A percentile compares a stretch with the other conserved stretches of the same genome.
Evolutionary conservation across 2,888 invertebrate genomes (phyloP).

Genomic region (Nemotelus pantherinus): DNA sequence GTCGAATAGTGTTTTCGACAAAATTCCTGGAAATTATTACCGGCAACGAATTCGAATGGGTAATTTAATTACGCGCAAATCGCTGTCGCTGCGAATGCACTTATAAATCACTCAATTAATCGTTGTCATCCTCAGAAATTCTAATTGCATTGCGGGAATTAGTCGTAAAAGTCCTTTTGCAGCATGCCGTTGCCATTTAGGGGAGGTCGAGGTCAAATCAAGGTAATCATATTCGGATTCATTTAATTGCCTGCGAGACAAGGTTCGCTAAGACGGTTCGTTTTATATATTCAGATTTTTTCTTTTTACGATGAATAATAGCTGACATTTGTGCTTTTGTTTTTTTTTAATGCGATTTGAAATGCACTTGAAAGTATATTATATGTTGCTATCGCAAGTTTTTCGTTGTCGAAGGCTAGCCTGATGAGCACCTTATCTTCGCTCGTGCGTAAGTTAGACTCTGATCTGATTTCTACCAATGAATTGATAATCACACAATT

Average conservation of each 20-base stretch:
- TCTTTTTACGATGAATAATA: no score
- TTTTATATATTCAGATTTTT: no score
- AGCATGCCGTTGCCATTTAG: not conserved
- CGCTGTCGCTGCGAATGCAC: constrained; percentile 33
- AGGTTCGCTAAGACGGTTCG: no score
- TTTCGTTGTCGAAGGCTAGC: no score
- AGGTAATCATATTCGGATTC: not conserved
- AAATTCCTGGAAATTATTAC: constrained; percentile 38
- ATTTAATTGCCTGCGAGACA: no score
- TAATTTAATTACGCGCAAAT: constrained; percentile 30
- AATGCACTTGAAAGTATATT: no score
- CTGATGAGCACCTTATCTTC: no score
- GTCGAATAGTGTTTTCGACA: constrained; percentile 26
- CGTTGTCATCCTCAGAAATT: constrained; percentile 53
- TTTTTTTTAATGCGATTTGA: no score
- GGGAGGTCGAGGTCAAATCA: not conserved
- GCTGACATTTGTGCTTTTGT: no score
- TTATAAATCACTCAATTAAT: constrained; percentile 54
- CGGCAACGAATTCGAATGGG: constrained; percentile 1
- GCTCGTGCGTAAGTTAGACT: no score
- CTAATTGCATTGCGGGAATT: constrained; percentile 44
- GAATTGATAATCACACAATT: constrained; percentile 52
- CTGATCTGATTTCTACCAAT: constrained; percentile 42
- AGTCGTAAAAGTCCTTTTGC: constrained; percentile 2
- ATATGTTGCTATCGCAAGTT: no score